Evolutionary conservation across 1,140 invertebrate species (phyloP), one percentile per base, ranked within the genome.

Genomic region (Zaprionus davidi): DNA sequence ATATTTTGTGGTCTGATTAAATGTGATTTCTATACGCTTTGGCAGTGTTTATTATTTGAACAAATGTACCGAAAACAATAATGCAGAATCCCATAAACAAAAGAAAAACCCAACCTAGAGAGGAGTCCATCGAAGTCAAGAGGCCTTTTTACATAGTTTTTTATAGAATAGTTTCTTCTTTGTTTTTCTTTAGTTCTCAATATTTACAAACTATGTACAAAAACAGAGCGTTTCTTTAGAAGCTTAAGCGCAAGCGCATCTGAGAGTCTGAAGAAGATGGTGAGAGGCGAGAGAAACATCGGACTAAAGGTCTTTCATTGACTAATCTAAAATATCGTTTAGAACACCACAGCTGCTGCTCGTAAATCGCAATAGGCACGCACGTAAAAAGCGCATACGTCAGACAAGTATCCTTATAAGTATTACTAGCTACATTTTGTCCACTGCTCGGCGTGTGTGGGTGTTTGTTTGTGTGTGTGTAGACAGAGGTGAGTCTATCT

Each of bases 21-120:
- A 76, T 70, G 79, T 90, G 85, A 90, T 90, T 90, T 82, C 86
- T 81, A 85, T 90, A 90, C 85, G 85, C 85, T 79, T 90, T 90
- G 85, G 85, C 85, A 90, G 85, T 90, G 85, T 90, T 90, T 90
- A 76, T 85, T 64, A 77, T 90, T 90, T 85, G 79, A 90, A 90
- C 78, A 79, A 88, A 88, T 85, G 73, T 73, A 76, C 60, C 71
- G 68, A 79, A 79, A 76, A 71, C 28, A 64, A 44, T 58, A 46
- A 41, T 57, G 41, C 41, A 46, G 41, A 17, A 46, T 46, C 41
- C 41, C 66, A 20, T 28, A 26, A 46, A 34, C 34, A 34, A 59
- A 34, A 62, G 9, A 24, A 31, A 28, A 55, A 62, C 5, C 22
- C 15, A 65, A 59, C 44, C 13, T n/a, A 44, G 24, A 62, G 41